These are phyloP conservation scores for Eupithecia pulchellata DNA, from an alignment of 2,888 invertebrate species.

Conservation along the genomic window DNA sequence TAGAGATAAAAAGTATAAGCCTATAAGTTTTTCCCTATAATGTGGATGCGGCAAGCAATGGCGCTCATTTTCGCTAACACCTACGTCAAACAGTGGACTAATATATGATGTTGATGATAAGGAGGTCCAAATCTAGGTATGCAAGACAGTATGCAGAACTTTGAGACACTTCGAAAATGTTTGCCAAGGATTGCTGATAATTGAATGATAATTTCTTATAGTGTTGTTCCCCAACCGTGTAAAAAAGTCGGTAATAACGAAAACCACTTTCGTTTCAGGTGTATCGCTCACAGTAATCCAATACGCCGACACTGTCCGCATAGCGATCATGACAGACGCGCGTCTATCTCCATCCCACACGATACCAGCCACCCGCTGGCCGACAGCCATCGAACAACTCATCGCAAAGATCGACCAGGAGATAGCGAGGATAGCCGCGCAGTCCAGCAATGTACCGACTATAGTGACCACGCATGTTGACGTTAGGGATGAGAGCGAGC, in stretches of 20 bases:
- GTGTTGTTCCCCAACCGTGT: neutral
- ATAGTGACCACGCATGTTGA: slow-evolving; percentile 6
- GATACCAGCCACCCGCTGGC: slow-evolving; percentile 80
- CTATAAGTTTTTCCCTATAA: no score
- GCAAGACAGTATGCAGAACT: no score
- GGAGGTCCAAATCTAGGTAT: no score
- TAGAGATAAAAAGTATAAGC: no score
- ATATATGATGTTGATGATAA: no score
- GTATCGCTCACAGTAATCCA: slow-evolving; percentile 90
- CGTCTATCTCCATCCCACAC: slow-evolving; percentile 88
- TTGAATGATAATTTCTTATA: no score
- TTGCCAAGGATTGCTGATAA: no score
- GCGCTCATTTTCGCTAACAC: no score
- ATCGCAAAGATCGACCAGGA: slow-evolving; percentile 72
- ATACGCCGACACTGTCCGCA: slow-evolving; percentile 87
- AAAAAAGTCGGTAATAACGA: neutral
- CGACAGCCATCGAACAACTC: slow-evolving; percentile 70
- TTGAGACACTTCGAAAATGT: no score
- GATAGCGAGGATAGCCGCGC: slow-evolving; percentile 71
- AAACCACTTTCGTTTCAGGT: slow-evolving; percentile 74
- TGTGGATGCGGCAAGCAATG: no score
- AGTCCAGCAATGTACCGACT: slow-evolving; percentile 40
- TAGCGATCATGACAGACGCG: slow-evolving; percentile 90
- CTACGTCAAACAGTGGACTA: no score
- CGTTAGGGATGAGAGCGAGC: slow-evolving; percentile 5